Conservation (phyloP, 2,113 vertebrate genomes). For the Polypterus senegalus region DNA sequence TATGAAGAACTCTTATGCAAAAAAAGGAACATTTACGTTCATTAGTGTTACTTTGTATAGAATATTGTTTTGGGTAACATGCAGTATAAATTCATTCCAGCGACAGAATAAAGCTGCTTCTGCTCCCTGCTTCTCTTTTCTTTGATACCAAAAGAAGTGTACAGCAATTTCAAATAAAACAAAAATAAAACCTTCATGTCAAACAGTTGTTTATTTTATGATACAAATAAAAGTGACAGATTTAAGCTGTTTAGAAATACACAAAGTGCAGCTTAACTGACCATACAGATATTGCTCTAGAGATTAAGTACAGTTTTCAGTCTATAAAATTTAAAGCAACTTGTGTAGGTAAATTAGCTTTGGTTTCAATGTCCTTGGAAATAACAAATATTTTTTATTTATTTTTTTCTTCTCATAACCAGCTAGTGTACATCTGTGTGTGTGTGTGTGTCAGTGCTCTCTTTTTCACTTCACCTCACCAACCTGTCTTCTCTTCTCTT, state of each 20-base stretch:
- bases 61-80: no score
- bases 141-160: no score
- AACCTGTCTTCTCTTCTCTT: slow-evolving; percentile 25
- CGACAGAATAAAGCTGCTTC: no score
- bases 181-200: slow-evolving; percentile 66
- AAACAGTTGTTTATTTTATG: slow-evolving; percentile 99
- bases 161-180: slow-evolving; percentile 2
- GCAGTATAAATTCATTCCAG: no score
- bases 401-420: slow-evolving; percentile 49
- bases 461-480: slow-evolving; percentile 32
- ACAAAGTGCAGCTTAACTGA: slow-evolving; percentile 98
- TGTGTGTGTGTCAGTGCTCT: slow-evolving; percentile 22
- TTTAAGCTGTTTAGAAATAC: slow-evolving; percentile 94
- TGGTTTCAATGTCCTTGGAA: slow-evolving; percentile 89
- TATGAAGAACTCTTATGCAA: no score
- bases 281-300: slow-evolving; percentile 99
- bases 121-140: no score
- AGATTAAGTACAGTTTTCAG: slow-evolving; percentile 85
- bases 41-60: no score
- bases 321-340: slow-evolving; percentile 76
- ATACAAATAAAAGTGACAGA: slow-evolving; percentile 98
- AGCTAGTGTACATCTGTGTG: slow-evolving; percentile 11
- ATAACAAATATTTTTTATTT: slow-evolving; percentile 60
- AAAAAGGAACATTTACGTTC: no score
- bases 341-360: slow-evolving; percentile 92